These are phyloP conservation scores for Ptychobarbus kaznakovi DNA, from an alignment of 2,797 vertebrate genomes.

Conservation along the genomic window DNA sequence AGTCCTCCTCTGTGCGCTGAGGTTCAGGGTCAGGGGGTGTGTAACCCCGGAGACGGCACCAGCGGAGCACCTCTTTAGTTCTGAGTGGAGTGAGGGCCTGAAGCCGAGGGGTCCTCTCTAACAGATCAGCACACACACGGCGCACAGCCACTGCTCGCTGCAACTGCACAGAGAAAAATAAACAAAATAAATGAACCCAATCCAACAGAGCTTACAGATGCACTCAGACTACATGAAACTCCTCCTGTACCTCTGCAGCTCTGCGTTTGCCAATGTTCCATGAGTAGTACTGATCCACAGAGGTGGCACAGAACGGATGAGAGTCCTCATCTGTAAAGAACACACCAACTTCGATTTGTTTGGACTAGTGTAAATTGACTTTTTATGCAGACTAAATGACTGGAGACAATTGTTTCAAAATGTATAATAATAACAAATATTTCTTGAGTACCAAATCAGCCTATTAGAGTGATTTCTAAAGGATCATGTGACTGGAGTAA, in stretches of 20 bases:
- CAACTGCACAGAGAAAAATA: constrained; percentile 77
- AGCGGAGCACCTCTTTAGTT: constrained; percentile 92
- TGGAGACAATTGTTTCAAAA: neutral
- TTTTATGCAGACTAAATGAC: neutral
- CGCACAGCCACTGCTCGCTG: constrained; percentile 93
- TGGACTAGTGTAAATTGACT: neutral
- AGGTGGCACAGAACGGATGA: constrained; percentile 90
- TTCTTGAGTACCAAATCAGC: neutral
- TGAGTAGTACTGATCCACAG: constrained; percentile 92
- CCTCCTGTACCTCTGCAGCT: constrained; percentile 81
- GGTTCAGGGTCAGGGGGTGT: constrained; percentile 91
- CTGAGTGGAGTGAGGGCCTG: constrained; percentile 87
- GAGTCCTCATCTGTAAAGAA: constrained; percentile 82
- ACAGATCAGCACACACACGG: constrained; percentile 89
- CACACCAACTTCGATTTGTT: neutral
- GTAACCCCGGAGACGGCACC: constrained; percentile 94
- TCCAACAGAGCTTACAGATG: neutral
- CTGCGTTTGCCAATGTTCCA: constrained; percentile 98
- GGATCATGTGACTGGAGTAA: neutral
- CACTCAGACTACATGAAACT: neutral
- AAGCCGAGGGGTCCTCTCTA: constrained; percentile 89
- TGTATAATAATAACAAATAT: neutral
- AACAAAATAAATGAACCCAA: neutral
- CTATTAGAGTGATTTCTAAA: constrained; percentile 1
- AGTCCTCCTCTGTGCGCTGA: constrained; percentile 83